Conservation (phyloP, 2,888 invertebrate genomes). For the Plagodis dolabraria region DNA sequence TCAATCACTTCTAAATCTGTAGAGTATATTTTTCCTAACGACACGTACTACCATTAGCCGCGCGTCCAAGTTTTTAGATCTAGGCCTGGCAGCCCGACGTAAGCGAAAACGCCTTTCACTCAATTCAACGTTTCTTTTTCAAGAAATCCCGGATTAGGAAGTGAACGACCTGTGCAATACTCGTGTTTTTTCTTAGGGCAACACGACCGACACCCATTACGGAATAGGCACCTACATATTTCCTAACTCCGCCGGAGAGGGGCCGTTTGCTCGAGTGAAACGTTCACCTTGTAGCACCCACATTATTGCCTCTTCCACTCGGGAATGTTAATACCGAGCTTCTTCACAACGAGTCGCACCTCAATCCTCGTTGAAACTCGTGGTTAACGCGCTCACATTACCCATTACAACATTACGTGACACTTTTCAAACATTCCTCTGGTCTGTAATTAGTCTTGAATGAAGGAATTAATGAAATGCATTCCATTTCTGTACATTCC, state of each 20-base stretch:
- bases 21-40: constrained; percentile 1
- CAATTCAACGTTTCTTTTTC: constrained; percentile 36
- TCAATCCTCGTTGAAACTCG: constrained; percentile 58
- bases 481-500: neutral
- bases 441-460: constrained; percentile 35
- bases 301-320: constrained; percentile 62
- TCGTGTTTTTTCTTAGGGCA: constrained; percentile 30
- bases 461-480: constrained; percentile 31
- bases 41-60: neutral
- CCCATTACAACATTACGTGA: constrained; percentile 66
- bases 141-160: constrained; percentile 39
- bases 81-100: constrained; percentile 33
- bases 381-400: constrained; percentile 60
- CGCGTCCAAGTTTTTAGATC: constrained; percentile 32
- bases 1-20: no score
- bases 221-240: constrained; percentile 42
- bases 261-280: constrained; percentile 65
- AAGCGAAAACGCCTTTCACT: constrained; percentile 38
- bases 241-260: constrained; percentile 46
- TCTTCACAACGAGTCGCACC: constrained; percentile 55
- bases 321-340: constrained; percentile 65
- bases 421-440: constrained; percentile 44
- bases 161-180: constrained; percentile 37
- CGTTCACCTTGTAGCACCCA: constrained; percentile 64
- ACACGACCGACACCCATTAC: constrained; percentile 26